Conservation (phyloP, 2,797 vertebrate genomes). For the Cossypha caffra region DNA sequence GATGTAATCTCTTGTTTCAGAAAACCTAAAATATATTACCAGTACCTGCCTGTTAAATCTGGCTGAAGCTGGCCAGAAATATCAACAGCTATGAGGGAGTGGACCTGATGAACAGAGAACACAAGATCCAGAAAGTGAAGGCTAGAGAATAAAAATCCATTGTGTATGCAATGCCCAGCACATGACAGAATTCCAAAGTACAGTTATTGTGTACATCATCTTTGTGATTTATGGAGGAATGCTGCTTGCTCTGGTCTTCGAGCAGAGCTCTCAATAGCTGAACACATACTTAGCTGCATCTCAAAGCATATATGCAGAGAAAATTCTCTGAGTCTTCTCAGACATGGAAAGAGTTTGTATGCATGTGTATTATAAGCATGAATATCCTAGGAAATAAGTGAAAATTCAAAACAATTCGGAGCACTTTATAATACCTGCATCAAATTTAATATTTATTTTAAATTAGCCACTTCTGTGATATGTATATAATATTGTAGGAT, state of each 20-base stretch:
- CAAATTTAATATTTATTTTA: constrained; percentile 35
- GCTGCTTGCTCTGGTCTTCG: background rate
- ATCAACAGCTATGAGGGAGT: background rate
- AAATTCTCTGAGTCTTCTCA: background rate
- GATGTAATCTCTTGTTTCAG: background rate
- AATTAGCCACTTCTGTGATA: constrained; percentile 32
- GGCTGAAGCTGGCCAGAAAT: background rate
- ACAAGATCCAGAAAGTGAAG: background rate
- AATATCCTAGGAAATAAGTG: background rate
- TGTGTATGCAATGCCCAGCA: background rate
- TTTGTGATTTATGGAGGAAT: background rate
- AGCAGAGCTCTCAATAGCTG: background rate
- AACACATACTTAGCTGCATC: background rate
- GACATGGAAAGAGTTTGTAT: background rate
- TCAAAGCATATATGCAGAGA: background rate
- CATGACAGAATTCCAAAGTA: background rate
- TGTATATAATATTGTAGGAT: constrained; percentile 27
- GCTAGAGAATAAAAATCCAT: background rate
- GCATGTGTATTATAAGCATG: background rate
- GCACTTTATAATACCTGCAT: background rate
- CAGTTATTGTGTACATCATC: background rate
- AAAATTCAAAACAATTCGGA: background rate
- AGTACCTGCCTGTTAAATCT: background rate
- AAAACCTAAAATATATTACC: background rate
- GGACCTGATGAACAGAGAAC: background rate